These are phyloP conservation scores for Microctenopoma stevenorrisi DNA, from an alignment of 2,797 vertebrate genomes.

Conservation along the genomic window DNA sequence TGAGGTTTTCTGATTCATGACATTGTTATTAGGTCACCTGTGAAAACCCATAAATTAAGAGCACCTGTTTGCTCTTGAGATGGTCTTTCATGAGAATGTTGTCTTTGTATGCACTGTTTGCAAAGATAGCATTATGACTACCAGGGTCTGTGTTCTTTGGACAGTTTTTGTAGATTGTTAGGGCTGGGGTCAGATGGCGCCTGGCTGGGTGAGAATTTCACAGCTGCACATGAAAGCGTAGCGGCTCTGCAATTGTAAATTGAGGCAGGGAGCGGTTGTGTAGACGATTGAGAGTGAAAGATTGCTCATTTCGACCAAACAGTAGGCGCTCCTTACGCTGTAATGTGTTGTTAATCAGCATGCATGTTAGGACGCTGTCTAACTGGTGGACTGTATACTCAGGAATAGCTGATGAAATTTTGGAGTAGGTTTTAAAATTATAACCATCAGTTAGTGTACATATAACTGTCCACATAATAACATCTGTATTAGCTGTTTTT, in stretches of 20 bases:
- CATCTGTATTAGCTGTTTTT: constrained; percentile 37
- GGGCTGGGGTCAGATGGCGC: constrained; percentile 61
- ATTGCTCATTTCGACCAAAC: constrained; percentile 52
- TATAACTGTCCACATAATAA: neutral
- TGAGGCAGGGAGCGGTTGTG: constrained; percentile 25
- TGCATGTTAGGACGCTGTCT: constrained; percentile 7
- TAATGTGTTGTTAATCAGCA: constrained; percentile 31
- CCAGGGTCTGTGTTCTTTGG: constrained; percentile 67
- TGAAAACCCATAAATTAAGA: constrained; percentile 34
- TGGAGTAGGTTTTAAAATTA: constrained; percentile 9
- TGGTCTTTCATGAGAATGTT: constrained; percentile 43
- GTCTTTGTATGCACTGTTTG: constrained; percentile 55
- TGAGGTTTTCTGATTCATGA: constrained; percentile 11
- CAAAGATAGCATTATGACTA: constrained; percentile 61
- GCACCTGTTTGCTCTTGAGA: constrained; percentile 49
- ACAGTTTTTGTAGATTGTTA: constrained; percentile 52
- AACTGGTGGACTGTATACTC: constrained; percentile 7
- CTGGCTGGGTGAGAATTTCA: constrained; percentile 78
- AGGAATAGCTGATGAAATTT: constrained; percentile 6
- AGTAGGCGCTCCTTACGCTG: constrained; percentile 36
- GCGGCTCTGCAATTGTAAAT: constrained; percentile 52
- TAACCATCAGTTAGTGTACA: neutral
- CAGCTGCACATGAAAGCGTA: constrained; percentile 82
- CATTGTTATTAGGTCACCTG: constrained; percentile 43
- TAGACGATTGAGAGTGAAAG: constrained; percentile 28